Evolutionary conservation across 1,140 invertebrate genomes (phyloP), one percentile per base, ranked within the genome.

Genomic region (Bombus difficillimus): DNA sequence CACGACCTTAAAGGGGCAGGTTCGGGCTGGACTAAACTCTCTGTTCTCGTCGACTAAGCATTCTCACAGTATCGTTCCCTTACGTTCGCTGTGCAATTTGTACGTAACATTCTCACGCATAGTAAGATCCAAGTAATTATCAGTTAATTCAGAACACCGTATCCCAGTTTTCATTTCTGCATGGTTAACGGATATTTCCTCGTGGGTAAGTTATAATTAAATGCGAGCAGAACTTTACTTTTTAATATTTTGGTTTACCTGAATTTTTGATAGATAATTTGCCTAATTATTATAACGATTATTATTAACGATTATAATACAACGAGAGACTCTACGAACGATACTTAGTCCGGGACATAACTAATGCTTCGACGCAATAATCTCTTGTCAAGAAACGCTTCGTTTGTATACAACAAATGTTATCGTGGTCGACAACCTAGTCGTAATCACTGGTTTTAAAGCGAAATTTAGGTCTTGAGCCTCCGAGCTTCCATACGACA

Each of bases 1-100:
- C 53, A 71, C 66, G 75, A 64, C 64, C 81, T 90, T 91, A 90
- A 90, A 91, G 90, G 77, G 89, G 85, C 81, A 86, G 81, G 74
- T 57, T 22, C 76, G 43, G 59, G 66, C 15, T 72, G 53, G 15
- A 71, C 47, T 34, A 80, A 62, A 79, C 73, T 66, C 18, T 57
- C 18, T 41, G 62, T 72, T 71, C 39, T 47, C 76, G 18, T 73
- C 68, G 53, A 41, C 68, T 22, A 53, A 34, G 12, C 41, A 75
- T 87, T 88, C 81, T 81, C 86, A 84, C 64, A 41, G 43, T 53
- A 34, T 41, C 37, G 57, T 28, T 76, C 15, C 47, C 47, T 59
- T 76, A 59, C 47, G 9, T 18, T 76, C 73, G 12, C 25, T 4
- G n/a, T 28, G 28, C 22, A n/a, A 10, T 28, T 57, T 15, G 6